These are phyloP conservation scores for Vanessa cardui DNA, from an alignment of 2,888 invertebrate species.

Conservation along the genomic window DNA sequence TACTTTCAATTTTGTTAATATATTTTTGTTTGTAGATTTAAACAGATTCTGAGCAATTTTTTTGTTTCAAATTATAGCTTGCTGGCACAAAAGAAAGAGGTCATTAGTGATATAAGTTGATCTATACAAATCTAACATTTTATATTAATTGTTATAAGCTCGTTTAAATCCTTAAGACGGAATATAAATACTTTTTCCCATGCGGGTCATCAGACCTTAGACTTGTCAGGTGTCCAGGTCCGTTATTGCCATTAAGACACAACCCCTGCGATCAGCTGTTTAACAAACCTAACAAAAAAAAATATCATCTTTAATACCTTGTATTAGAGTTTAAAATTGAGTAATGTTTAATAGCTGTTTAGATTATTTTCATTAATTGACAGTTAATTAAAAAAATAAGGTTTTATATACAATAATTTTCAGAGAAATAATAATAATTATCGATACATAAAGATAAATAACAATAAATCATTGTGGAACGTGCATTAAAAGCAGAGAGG, in stretches of 20 bases:
- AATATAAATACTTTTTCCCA: slow-evolving; percentile 18
- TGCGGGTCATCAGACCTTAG: slow-evolving; percentile 39
- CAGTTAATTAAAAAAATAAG: not conserved
- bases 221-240: slow-evolving; percentile 46
- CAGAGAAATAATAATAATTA: not conserved
- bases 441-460: not conserved
- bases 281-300: slow-evolving; percentile 14
- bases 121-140: not conserved
- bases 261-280: slow-evolving; percentile 45
- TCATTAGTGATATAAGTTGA: too few species aligned
- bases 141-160: not conserved
- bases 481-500: not conserved
- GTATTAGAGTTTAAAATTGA: not conserved
- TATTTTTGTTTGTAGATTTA: too few species aligned
- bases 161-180: not conserved
- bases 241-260: slow-evolving; percentile 40
- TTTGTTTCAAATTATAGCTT: too few species aligned
- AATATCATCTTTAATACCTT: not conserved
- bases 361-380: not conserved
- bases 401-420: too few species aligned
- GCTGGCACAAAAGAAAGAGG: too few species aligned
- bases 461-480: slow-evolving; percentile 15
- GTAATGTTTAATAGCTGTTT: not conserved
- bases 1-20: not conserved
- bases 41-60: too few species aligned